Conservation (phyloP, 2,797 vertebrate genomes). For the Hyperoplus lanceolatus region DNA sequence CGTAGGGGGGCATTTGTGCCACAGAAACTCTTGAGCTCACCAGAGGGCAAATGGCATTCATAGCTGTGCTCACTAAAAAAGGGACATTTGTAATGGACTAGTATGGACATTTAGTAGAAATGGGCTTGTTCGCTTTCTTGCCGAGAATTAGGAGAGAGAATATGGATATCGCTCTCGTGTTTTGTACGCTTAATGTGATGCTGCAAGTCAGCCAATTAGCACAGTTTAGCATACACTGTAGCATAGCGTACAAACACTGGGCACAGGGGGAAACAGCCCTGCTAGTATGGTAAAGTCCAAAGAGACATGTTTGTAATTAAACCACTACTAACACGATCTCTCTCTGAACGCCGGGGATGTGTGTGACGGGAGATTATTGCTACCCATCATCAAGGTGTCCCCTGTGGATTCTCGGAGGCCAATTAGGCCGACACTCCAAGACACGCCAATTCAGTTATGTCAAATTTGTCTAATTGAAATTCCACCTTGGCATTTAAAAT, state of each 20-base stretch:
- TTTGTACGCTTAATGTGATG: neutral
- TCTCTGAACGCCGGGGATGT: slow-evolving; percentile 20
- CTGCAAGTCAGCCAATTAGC: neutral
- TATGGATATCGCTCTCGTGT: neutral
- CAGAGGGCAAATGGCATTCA: slow-evolving; percentile 17
- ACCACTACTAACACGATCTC: slow-evolving; percentile 35
- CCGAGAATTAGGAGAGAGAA: neutral
- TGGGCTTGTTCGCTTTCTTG: neutral
- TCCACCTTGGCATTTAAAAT: slow-evolving; percentile 70
- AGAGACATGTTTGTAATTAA: slow-evolving; percentile 28
- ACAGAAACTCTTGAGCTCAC: neutral
- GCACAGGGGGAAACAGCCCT: neutral
- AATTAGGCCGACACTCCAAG: slow-evolving; percentile 53
- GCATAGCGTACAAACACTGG: neutral
- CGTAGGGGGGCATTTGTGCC: neutral
- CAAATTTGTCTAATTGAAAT: slow-evolving; percentile 73
- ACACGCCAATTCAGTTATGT: slow-evolving; percentile 51
- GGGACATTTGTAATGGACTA: slow-evolving; percentile 12
- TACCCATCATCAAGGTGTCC: slow-evolving; percentile 44
- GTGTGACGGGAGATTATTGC: slow-evolving; percentile 24
- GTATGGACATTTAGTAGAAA: slow-evolving; percentile 7
- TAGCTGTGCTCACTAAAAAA: neutral
- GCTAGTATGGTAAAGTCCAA: neutral
- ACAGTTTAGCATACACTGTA: neutral
- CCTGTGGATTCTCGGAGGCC: slow-evolving; percentile 50